Conservation (phyloP, 2,113 vertebrate genomes). For the Hippocampus comes region DNA sequence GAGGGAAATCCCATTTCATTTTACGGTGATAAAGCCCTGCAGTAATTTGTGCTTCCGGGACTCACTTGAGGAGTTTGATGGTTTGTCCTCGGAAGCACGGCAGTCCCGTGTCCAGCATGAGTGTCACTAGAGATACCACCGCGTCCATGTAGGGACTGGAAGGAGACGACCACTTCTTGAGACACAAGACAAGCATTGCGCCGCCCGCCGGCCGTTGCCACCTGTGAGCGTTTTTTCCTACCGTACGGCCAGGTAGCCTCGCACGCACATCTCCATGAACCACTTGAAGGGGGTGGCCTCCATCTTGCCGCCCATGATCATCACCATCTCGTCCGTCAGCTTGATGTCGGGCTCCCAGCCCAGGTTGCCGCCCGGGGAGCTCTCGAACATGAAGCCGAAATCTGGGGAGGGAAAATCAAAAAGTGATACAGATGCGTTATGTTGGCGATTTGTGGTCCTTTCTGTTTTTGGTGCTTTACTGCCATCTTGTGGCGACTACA, state of each 20-base stretch:
- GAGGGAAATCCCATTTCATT: too few relatives aligned
- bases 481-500: too few relatives aligned
- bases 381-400: slow-evolving; percentile 99
- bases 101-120: slow-evolving; percentile 92
- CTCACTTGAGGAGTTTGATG: slow-evolving; percentile 96
- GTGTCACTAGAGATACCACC: slow-evolving; percentile 90
- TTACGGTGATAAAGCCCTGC: not conserved
- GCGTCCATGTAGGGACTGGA: slow-evolving; percentile 96
- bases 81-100: slow-evolving; percentile 98
- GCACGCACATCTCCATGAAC: slow-evolving; percentile 99
- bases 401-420: slow-evolving; percentile 69
- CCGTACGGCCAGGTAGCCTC: slow-evolving; percentile 95
- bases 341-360: slow-evolving; percentile 99
- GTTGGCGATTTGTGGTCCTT: too few relatives aligned
- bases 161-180: not conserved
- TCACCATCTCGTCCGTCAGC: slow-evolving; percentile 98
- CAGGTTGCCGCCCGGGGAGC: slow-evolving; percentile 94
- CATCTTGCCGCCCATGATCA: slow-evolving; percentile 99
- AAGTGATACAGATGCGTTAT: not conserved
- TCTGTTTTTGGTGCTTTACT: too few relatives aligned
- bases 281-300: slow-evolving; percentile 98
- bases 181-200: too few relatives aligned
- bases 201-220: too few relatives aligned
- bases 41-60: not conserved
- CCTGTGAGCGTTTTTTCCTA: slow-evolving; percentile 56